Percentiles rank a stretch among this genome's conserved stretches.
Conservation (phyloP, 2,888 invertebrate species). For the Mythimna pallens region DNA sequence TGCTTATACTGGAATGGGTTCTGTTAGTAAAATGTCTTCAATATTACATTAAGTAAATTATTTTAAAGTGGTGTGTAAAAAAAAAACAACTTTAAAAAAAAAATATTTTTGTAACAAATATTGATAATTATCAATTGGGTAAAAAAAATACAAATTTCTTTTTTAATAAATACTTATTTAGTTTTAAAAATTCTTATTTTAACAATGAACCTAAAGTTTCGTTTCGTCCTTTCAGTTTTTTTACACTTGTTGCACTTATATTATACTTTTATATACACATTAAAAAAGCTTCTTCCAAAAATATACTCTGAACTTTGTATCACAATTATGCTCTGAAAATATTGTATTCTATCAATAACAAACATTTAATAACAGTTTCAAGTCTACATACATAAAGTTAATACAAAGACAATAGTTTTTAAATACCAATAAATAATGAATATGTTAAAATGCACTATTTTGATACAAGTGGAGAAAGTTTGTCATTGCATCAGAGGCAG, state of each 20-base stretch:
- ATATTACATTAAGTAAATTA: too few species aligned
- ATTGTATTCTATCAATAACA: background rate
- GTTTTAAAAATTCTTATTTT: constrained; percentile 8
- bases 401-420: background rate
- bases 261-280: background rate
- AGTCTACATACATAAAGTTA: background rate
- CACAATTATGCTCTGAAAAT: background rate
- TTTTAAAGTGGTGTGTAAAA: background rate
- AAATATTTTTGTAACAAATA: constrained; percentile 32
- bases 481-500: too few species aligned
- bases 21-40: too few species aligned
- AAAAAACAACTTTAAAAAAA: background rate
- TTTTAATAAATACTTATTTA: background rate
- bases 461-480: too few species aligned
- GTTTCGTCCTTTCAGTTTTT: constrained; percentile 2
- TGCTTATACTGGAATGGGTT: too few species aligned
- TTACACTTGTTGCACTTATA: constrained; percentile 10
- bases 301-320: background rate
- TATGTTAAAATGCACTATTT: too few species aligned
- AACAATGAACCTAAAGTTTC: background rate
- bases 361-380: background rate
- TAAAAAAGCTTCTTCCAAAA: background rate
- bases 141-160: constrained; percentile 21
- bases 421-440: background rate
- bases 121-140: background rate